These are phyloP conservation scores for Helicolenus hilgendorfi DNA, from an alignment of 2,797 vertebrate species.

Conservation along the genomic window DNA sequence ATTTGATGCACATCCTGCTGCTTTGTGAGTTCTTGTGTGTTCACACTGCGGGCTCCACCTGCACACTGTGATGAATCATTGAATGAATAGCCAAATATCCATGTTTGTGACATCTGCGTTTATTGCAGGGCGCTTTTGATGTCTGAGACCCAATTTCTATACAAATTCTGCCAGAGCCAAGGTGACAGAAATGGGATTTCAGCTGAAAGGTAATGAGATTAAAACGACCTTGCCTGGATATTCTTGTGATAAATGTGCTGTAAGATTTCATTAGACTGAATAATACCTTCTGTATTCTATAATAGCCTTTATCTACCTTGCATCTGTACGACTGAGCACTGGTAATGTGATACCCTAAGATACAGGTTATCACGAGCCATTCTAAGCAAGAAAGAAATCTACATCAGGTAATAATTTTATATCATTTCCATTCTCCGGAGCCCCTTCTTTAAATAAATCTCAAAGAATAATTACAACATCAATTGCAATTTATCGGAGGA, in stretches of 20 bases:
- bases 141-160: conserved; percentile 33
- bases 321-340: neutral
- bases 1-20: conserved; percentile 8
- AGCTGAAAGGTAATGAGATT: conserved; percentile 36
- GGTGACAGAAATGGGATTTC: conserved; percentile 1
- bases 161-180: conserved; percentile 13
- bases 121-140: conserved; percentile 44
- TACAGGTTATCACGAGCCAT: neutral
- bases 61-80: conserved; percentile 37
- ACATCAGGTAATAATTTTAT: conserved; percentile 33
- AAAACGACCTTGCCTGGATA: conserved; percentile 18
- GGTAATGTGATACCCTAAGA: neutral
- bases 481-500: conserved; percentile 48
- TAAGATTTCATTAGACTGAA: conserved; percentile 16
- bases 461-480: conserved; percentile 59
- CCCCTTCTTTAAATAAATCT: conserved; percentile 37
- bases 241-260: conserved; percentile 1
- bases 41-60: conserved; percentile 19
- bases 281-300: neutral
- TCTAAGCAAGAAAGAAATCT: neutral
- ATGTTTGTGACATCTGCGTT: conserved; percentile 57
- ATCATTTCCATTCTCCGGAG: conserved; percentile 20
- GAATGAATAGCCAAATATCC: conserved; percentile 31
- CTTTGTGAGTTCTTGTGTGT: conserved; percentile 11
- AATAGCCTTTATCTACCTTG: conserved; percentile 9